Evolutionary conservation across 2,113 vertebrate genomes (phyloP), one percentile per base, ranked within the genome.

Genomic region (Muntiacus reevesi): DNA sequence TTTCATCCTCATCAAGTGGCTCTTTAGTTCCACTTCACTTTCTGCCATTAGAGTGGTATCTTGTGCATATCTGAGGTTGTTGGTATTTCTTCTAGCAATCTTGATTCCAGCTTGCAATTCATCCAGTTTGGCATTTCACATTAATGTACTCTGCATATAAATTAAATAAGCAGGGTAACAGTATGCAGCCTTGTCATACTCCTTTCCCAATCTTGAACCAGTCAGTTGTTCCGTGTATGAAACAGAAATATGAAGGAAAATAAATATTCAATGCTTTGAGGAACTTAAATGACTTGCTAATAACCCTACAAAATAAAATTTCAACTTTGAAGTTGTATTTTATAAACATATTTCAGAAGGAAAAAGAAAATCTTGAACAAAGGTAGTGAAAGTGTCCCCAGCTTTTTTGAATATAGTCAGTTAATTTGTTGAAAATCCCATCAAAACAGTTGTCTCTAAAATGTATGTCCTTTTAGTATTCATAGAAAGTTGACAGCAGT

Each of bases 391-490:
- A 82, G 67, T 86, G 16, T n/a, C 60, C 67, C 33, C 40, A 5
- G 30, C 60, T 95, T 96, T 92, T 94, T 36, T 71, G n/a, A 55
- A 36, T 54, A 6, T 43, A 78, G 17, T 84, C 89, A 36, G 10
- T 83, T 87, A 94, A 96, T 93, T 87, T 96, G 15, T 12, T 52
- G 60, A 90, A 97, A 95, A 84, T 21, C 4, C 13, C 19, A 67
- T 85, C 45, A 92, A 94, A 95, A 92, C 40, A 59, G n/a, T 79
- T 92, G 54, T 92, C 30, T 74, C 45, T 94, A 79, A 96, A 89
- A 92, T 78, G 19, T 92, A 7, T 85, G 82, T 82, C 25, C 4
- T 95, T 89, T 94, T 89, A 25, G 33, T 74, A n/a, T 90, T 71
- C 62, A 13, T 33, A 1, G 55, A 76, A 82, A 96, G 15, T 64